Conservation (phyloP, 2,797 vertebrate species). For the Xyrichtys novacula region DNA sequence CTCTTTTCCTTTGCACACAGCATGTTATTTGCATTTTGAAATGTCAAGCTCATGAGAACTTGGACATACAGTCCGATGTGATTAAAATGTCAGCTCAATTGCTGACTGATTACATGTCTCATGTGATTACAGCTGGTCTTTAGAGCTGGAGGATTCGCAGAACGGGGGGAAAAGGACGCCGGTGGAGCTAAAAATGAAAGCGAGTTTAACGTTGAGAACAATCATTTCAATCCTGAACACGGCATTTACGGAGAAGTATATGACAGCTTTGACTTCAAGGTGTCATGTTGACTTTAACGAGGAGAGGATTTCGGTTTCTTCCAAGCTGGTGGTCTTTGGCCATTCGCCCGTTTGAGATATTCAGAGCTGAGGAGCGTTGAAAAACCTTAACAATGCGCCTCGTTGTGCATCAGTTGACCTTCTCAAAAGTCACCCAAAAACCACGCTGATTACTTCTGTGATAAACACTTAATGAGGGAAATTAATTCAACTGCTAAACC, state of each 20-base stretch:
- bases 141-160: background rate
- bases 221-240: constrained; percentile 4
- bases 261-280: background rate
- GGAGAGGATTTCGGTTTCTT: background rate
- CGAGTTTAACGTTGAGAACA: background rate
- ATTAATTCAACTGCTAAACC: constrained; percentile 49
- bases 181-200: background rate
- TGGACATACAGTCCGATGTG: constrained; percentile 50
- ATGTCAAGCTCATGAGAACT: constrained; percentile 68
- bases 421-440: constrained; percentile 55
- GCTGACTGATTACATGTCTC: constrained; percentile 52
- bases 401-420: constrained; percentile 51
- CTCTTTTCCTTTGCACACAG: constrained; percentile 33
- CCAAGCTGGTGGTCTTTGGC: constrained; percentile 2
- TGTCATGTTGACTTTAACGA: background rate
- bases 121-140: constrained; percentile 46
- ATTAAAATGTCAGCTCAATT: constrained; percentile 67
- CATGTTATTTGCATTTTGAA: constrained; percentile 70
- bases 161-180: background rate
- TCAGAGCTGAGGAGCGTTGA: constrained; percentile 13
- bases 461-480: constrained; percentile 39
- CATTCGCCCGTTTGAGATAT: background rate
- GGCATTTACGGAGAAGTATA: background rate
- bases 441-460: constrained; percentile 39
- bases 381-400: constrained; percentile 37